These are phyloP conservation scores for Dryoscopus gambensis DNA, from an alignment of 2,113 vertebrate genomes.

Conservation along the genomic window DNA sequence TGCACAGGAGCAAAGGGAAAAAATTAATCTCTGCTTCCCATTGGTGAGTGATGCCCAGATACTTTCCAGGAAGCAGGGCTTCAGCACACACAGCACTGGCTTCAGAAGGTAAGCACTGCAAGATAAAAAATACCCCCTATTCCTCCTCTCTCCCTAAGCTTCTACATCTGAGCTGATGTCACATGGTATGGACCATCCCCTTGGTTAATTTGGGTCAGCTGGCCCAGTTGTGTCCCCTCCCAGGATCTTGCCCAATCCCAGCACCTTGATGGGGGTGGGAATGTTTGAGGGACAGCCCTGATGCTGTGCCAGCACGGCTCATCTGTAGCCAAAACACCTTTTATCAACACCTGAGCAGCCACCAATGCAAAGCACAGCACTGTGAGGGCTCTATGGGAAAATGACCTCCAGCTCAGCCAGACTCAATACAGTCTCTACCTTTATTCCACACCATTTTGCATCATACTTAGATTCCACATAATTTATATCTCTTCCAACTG, in stretches of 20 bases:
- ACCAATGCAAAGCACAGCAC: not conserved
- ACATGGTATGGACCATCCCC: not conserved
- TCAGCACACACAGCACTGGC: fast-evolving
- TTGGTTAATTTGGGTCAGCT: not conserved
- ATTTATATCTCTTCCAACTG: not conserved
- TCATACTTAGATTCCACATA: not conserved
- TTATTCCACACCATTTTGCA: not conserved
- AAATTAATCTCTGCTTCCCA: not conserved
- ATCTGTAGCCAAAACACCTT: not conserved
- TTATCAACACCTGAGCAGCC: not conserved
- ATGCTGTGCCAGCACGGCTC: not conserved
- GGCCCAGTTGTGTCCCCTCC: not conserved
- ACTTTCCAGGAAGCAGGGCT: not conserved
- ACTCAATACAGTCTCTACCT: not conserved
- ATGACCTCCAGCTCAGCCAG: not conserved
- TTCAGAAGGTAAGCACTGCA: not conserved
- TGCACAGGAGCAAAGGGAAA: not conserved
- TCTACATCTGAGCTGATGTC: not conserved
- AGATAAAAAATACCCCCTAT: not conserved
- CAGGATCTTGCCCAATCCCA: not conserved
- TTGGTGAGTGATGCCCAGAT: fast-evolving
- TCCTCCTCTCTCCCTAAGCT: not conserved
- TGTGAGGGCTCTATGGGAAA: not conserved
- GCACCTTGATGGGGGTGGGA: not conserved
- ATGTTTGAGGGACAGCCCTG: not conserved